These are phyloP conservation scores for Marmota flaviventris DNA, from an alignment of 2,113 vertebrate genomes.

Conservation along the genomic window DNA sequence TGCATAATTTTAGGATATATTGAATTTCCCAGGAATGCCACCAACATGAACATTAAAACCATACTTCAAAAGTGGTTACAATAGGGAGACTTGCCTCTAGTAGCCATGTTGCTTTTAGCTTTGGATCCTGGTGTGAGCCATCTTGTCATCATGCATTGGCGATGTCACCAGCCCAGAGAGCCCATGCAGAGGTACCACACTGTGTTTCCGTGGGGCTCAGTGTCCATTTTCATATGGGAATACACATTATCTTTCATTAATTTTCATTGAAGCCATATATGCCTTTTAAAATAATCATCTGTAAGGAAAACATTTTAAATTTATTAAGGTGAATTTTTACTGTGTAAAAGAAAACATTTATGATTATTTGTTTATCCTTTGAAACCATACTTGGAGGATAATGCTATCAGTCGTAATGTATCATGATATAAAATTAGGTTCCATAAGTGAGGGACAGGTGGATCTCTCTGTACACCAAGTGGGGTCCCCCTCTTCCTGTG, in stretches of 20 bases:
- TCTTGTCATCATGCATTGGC: accelerated
- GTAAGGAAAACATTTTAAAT: constrained; percentile 31
- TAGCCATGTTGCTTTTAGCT: not conserved
- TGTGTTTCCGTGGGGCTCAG: accelerated
- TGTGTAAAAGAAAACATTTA: constrained; percentile 21
- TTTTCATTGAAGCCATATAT: not conserved
- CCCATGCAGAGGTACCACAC: accelerated
- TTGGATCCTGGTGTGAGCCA: not conserved
- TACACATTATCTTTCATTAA: not conserved
- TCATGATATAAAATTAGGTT: constrained; percentile 18
- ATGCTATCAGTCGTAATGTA: constrained; percentile 20
- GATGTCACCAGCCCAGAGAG: not conserved
- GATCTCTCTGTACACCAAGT: not conserved
- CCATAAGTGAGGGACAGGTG: not conserved
- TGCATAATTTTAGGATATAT: not conserved
- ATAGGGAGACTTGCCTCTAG: not conserved
- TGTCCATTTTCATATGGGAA: not conserved
- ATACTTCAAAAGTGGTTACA: not conserved
- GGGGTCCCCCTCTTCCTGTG: not conserved
- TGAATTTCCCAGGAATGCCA: not conserved
- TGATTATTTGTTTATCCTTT: not conserved
- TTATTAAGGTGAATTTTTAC: not conserved
- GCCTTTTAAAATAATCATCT: not conserved
- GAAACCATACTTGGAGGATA: not conserved
- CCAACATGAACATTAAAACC: not conserved